These are phyloP conservation scores for Drosophila littoralis DNA, from an alignment of 1,140 invertebrate species.

Conservation along the genomic window DNA sequence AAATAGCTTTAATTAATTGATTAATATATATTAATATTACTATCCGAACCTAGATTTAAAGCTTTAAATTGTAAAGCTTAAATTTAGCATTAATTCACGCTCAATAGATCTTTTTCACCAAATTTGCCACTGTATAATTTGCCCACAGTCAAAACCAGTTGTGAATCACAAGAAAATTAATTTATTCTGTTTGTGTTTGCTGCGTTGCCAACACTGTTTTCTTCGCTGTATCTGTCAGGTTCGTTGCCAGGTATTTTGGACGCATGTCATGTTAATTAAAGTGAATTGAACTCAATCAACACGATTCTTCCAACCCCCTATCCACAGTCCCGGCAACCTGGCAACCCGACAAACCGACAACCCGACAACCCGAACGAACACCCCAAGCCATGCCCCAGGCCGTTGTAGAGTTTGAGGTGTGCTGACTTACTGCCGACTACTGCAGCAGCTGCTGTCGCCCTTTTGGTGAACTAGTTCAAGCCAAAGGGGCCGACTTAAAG, in stretches of 20 bases:
- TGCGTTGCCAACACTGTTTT: constrained; percentile 16
- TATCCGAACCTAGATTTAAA: too few relatives aligned
- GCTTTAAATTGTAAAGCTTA: too few relatives aligned
- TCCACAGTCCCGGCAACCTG: too few relatives aligned
- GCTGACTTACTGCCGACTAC: constrained; percentile 1
- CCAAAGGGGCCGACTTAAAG: constrained; percentile 15
- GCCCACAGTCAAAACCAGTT: background rate
- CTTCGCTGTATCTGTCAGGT: constrained; percentile 1
- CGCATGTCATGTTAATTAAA: constrained; percentile 21
- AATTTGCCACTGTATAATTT: background rate
- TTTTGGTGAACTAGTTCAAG: constrained; percentile 6
- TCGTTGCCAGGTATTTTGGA: background rate
- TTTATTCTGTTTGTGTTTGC: background rate
- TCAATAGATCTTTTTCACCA: too few relatives aligned
- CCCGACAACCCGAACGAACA: background rate
- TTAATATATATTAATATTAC: too few relatives aligned
- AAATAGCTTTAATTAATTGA: too few relatives aligned
- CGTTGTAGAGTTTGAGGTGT: constrained; percentile 28
- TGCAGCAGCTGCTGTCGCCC: constrained; percentile 20
- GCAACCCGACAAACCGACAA: too few relatives aligned
- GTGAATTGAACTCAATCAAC: constrained; percentile 6
- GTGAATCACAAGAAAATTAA: background rate
- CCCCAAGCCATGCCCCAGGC: background rate
- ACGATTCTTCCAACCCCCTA: background rate
- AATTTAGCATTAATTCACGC: too few relatives aligned